These are phyloP conservation scores for Forbesichthys papilliferus DNA, from an alignment of 2,113 vertebrate genomes.

Conservation along the genomic window DNA sequence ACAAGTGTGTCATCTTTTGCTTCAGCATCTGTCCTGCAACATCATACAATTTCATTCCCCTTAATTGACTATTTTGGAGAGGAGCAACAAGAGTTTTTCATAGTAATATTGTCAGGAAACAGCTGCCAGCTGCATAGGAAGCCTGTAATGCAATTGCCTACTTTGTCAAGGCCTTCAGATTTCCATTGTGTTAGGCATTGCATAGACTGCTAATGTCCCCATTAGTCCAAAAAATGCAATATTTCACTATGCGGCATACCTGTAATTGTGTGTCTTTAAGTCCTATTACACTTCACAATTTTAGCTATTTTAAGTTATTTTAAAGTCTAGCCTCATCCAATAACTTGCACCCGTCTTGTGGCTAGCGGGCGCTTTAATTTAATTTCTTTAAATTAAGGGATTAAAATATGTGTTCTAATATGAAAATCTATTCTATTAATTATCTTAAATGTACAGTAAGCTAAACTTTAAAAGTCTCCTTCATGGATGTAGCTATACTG, in stretches of 20 bases:
- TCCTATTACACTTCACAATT: no score
- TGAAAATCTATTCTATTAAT: no score
- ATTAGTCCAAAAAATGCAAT: conserved; percentile 39
- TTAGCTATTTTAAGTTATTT: no score
- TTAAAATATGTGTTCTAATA: no score
- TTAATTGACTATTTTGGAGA: conserved; percentile 68
- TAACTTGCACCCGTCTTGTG: neutral
- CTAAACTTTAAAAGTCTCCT: no score
- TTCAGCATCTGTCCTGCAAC: conserved; percentile 54
- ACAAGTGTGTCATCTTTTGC: conserved; percentile 37
- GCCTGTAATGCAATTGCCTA: conserved; percentile 59
- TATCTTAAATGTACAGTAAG: no score
- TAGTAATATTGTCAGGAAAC: conserved; percentile 67
- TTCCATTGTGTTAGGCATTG: conserved; percentile 36
- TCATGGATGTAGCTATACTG: no score
- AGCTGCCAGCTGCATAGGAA: conserved; percentile 65
- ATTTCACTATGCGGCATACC: conserved; percentile 12
- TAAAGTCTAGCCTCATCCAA: neutral
- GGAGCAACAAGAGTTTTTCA: conserved; percentile 55
- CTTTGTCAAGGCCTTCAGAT: conserved; percentile 38
- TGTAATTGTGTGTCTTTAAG: no score
- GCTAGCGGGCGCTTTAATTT: no score
- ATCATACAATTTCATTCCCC: conserved; percentile 55
- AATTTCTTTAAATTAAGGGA: no score
- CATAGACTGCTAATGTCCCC: conserved; percentile 36